Percentiles rank a stretch among this genome's conserved stretches.
phyloP scores from a whole-genome alignment of 2,113 vertebrate genomes.

The Tupaia chinensis region DNA sequence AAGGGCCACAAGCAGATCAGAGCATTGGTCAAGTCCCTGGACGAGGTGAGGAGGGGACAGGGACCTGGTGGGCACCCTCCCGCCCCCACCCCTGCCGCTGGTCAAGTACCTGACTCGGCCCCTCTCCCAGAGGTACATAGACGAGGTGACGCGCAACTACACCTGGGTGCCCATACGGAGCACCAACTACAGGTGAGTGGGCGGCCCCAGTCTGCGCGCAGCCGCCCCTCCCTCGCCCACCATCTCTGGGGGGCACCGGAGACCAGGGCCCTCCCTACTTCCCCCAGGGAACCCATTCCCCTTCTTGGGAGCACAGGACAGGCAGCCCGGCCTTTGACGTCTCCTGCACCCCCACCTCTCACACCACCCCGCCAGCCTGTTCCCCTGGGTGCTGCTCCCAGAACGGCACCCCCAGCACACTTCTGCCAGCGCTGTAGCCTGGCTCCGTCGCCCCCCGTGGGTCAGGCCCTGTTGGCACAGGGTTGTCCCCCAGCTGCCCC shows the following conservation, averaged over 20 bases:
- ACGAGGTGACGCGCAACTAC: slow-evolving; percentile 95
- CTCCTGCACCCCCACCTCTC: background rate
- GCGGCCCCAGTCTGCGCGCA: background rate
- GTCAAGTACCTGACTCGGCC: slow-evolving; percentile 65
- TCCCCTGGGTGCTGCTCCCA: background rate
- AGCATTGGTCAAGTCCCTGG: slow-evolving; percentile 97
- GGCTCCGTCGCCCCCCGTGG: background rate
- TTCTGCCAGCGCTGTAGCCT: background rate
- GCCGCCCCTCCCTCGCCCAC: background rate
- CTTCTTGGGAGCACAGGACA: background rate
- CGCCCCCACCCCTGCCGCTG: background rate
- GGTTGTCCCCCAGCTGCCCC: background rate
- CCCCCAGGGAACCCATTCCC: background rate
- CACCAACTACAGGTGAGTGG: slow-evolving; percentile 97
- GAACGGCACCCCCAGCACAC: background rate
- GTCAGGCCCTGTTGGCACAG: background rate
- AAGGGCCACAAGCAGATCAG: slow-evolving; percentile 94
- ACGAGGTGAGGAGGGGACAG: slow-evolving; percentile 87
- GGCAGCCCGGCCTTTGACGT: background rate
- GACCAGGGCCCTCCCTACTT: background rate
- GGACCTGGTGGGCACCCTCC: background rate
- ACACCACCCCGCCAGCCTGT: background rate
- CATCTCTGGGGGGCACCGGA: background rate
- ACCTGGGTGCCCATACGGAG: slow-evolving; percentile 97
- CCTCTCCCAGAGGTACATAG: slow-evolving; percentile 94